Conservation (phyloP, 2,797 vertebrate genomes). For the Spatula clypeata region DNA sequence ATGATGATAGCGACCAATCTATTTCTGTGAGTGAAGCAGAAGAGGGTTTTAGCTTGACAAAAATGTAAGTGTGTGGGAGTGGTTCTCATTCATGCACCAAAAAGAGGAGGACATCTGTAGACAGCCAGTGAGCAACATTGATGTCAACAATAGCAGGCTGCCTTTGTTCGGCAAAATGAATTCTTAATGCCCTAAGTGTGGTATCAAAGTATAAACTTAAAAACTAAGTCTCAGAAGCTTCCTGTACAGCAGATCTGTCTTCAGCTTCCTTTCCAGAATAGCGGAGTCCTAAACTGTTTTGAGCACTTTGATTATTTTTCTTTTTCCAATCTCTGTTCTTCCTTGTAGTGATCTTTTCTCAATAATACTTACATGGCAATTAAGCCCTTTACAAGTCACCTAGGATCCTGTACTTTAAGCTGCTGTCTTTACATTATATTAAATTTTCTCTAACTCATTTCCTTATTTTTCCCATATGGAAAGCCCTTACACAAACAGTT, state of each 20-base stretch:
- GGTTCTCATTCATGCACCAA: not conserved
- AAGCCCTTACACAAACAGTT: slow-evolving; percentile 53
- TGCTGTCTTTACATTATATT: slow-evolving; percentile 70
- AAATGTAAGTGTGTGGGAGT: not conserved
- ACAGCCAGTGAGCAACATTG: not conserved
- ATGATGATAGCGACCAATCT: not conserved
- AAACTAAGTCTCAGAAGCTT: not conserved
- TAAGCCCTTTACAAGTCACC: slow-evolving; percentile 63
- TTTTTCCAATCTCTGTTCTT: not conserved
- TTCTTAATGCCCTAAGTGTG: not conserved
- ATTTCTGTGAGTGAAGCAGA: not conserved
- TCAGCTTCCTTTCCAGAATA: not conserved
- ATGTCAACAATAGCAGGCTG: not conserved
- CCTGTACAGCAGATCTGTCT: not conserved
- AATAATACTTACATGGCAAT: slow-evolving; percentile 34
- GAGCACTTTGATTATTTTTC: not conserved
- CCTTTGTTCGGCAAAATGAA: not conserved
- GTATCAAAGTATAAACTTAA: not conserved
- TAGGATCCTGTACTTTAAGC: slow-evolving; percentile 32
- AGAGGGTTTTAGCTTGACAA: not conserved
- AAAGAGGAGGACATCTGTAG: not conserved
- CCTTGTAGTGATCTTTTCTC: not conserved
- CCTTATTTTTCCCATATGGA: slow-evolving; percentile 77
- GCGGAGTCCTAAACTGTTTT: not conserved
- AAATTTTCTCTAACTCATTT: slow-evolving; percentile 76